Conservation (phyloP, 2,797 vertebrate species). For the Schizothorax lantsangensis region DNA sequence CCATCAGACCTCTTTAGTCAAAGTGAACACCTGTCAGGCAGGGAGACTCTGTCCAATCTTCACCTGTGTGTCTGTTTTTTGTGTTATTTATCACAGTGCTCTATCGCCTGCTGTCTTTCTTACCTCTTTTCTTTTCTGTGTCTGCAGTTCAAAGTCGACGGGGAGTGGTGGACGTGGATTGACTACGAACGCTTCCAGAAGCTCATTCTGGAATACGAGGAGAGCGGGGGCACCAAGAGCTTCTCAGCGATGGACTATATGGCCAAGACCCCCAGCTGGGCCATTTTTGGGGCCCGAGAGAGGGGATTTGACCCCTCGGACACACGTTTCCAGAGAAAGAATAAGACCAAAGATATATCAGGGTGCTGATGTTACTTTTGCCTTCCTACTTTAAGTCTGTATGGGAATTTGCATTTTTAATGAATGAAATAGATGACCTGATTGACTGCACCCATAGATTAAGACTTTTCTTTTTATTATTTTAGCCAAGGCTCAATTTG, state of each 20-base stretch:
- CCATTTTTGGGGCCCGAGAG: slow-evolving; percentile 84
- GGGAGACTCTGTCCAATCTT: background rate
- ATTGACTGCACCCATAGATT: background rate
- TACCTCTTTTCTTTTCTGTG: slow-evolving; percentile 1
- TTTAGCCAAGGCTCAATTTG: background rate
- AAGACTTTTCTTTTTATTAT: slow-evolving; percentile 13
- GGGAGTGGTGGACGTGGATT: slow-evolving; percentile 93
- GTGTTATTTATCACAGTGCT: background rate
- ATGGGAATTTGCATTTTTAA: slow-evolving; percentile 9
- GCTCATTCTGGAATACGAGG: slow-evolving; percentile 75
- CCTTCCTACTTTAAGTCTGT: slow-evolving; percentile 16
- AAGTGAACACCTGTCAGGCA: slow-evolving; percentile 26
- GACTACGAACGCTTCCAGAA: slow-evolving; percentile 90
- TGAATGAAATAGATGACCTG: background rate
- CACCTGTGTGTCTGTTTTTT: background rate
- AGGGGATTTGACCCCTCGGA: slow-evolving; percentile 90
- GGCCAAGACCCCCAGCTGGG: slow-evolving; percentile 88
- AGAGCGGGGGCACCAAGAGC: slow-evolving; percentile 71
- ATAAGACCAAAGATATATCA: slow-evolving; percentile 86
- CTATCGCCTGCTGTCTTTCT: background rate
- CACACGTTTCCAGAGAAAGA: slow-evolving; percentile 85
- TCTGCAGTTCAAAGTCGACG: slow-evolving; percentile 84
- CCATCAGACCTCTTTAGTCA: slow-evolving; percentile 28
- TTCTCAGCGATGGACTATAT: slow-evolving; percentile 87
- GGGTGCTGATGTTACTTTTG: slow-evolving; percentile 81